A percentile compares a stretch with the other conserved stretches of the same genome.
Conservation (phyloP, 2,113 vertebrate species). For the Geothlypis trichas region DNA sequence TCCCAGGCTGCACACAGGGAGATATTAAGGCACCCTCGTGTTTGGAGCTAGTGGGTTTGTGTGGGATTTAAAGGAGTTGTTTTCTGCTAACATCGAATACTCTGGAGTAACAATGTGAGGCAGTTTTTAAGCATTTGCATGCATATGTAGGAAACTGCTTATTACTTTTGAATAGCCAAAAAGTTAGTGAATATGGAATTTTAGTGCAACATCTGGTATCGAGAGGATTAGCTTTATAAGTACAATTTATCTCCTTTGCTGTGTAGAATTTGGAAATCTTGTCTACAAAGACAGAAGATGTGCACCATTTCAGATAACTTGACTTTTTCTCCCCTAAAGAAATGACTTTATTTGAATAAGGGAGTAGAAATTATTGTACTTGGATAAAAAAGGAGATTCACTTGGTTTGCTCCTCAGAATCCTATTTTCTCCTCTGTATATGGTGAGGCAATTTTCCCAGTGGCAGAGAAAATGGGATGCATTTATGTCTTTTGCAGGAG, state of each 20-base stretch:
- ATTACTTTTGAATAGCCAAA: background rate
- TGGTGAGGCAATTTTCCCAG: background rate
- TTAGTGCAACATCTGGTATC: background rate
- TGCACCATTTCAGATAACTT: background rate
- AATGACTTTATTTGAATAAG: background rate
- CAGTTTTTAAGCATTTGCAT: background rate
- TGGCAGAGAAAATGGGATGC: background rate
- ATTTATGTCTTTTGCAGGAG: background rate
- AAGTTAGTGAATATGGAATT: background rate
- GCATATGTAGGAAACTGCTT: background rate
- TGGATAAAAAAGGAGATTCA: background rate
- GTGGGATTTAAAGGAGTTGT: background rate
- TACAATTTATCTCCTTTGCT: background rate
- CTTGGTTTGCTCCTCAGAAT: background rate
- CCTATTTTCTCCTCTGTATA: rapidly evolving
- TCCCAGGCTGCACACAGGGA: background rate
- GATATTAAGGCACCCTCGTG: background rate
- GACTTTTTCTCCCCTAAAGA: background rate
- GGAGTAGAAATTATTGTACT: background rate
- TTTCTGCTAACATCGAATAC: background rate
- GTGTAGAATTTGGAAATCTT: background rate
- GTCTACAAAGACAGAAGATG: background rate
- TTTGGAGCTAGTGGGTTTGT: background rate
- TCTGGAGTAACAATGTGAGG: background rate
- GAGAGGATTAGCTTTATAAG: background rate